Conservation (phyloP, 2,797 vertebrate genomes). For the Hemitrygon akajei region DNA sequence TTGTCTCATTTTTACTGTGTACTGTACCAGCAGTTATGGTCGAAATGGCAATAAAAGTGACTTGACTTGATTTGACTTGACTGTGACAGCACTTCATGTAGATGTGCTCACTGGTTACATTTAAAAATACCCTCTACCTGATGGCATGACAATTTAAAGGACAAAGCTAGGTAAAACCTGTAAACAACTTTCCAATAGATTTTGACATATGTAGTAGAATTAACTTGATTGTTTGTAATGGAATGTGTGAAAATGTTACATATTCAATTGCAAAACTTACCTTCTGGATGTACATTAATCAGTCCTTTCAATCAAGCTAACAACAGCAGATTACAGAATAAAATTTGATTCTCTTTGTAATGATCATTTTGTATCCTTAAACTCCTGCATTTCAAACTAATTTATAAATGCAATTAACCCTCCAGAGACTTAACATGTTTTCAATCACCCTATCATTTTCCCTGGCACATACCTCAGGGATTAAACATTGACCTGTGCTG, state of each 20-base stretch:
- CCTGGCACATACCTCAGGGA: slow-evolving; percentile 66
- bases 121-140: neutral
- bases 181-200: neutral
- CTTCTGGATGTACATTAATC: neutral
- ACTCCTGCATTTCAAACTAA: slow-evolving; percentile 42
- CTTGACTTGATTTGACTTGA: too few species aligned
- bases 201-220: neutral
- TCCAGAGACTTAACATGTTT: slow-evolving; percentile 64
- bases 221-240: neutral
- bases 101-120: too few species aligned
- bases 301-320: neutral
- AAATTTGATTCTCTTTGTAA: neutral
- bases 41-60: too few species aligned
- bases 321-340: neutral
- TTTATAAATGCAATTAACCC: slow-evolving; percentile 62
- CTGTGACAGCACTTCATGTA: too few species aligned
- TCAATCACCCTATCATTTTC: slow-evolving; percentile 75
- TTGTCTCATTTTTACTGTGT: too few species aligned
- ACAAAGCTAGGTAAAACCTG: neutral
- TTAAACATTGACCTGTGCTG: slow-evolving; percentile 57
- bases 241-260: neutral
- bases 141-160: neutral
- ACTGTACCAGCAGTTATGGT: too few species aligned
- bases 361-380: neutral
- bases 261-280: neutral